These are phyloP conservation scores for Papilio elwesi DNA, from an alignment of 2,888 invertebrate genomes.

Conservation along the genomic window DNA sequence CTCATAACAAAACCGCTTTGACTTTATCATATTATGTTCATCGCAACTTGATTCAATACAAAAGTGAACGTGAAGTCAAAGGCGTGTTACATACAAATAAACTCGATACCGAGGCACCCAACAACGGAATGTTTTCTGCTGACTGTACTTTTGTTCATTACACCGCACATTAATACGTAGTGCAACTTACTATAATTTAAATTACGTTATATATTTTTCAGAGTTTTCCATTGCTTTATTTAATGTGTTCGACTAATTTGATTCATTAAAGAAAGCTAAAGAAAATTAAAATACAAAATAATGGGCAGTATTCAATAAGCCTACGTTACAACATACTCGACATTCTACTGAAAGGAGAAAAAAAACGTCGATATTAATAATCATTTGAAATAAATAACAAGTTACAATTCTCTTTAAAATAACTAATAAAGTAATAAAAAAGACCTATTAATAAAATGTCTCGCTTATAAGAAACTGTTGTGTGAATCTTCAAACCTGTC, in stretches of 20 bases:
- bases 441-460: slow-evolving; percentile 67
- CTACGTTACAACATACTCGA: slow-evolving; percentile 79
- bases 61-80: slow-evolving; percentile 35
- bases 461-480: slow-evolving; percentile 69
- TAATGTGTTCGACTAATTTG: slow-evolving; percentile 49
- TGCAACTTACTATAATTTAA: slow-evolving; percentile 63
- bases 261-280: slow-evolving; percentile 57
- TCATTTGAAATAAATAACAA: slow-evolving; percentile 85
- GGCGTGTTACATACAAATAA: slow-evolving; percentile 14
- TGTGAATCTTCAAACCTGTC: slow-evolving; percentile 71
- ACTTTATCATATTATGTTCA: background rate
- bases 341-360: slow-evolving; percentile 73
- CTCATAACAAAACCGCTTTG: slow-evolving; percentile 16
- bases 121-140: slow-evolving; percentile 35
- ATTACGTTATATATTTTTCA: slow-evolving; percentile 52
- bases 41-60: slow-evolving; percentile 26
- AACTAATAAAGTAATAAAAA: slow-evolving; percentile 81
- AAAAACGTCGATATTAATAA: slow-evolving; percentile 81
- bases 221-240: slow-evolving; percentile 47
- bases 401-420: slow-evolving; percentile 76
- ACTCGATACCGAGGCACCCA: slow-evolving; percentile 31
- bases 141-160: slow-evolving; percentile 71
- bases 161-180: slow-evolving; percentile 56
- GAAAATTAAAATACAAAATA: slow-evolving; percentile 68
- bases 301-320: slow-evolving; percentile 79